phyloP scores from a whole-genome alignment of 2,888 invertebrate species.

The Xestia ashworthii region DNA sequence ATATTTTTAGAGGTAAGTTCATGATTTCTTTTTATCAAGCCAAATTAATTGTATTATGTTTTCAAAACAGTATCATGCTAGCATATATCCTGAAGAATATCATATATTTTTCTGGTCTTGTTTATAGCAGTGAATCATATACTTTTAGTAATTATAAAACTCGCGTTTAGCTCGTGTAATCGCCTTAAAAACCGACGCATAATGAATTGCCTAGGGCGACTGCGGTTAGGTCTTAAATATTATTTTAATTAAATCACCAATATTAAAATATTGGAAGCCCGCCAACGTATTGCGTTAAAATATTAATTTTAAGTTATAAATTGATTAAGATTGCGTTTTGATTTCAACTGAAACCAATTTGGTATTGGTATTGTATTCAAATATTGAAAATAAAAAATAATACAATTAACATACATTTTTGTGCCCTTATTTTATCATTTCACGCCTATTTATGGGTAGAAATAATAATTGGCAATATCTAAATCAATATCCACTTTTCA shows the following conservation, averaged over 20 bases:
- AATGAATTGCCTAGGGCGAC: constrained; percentile 31
- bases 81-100: no score
- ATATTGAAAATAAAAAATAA: constrained; percentile 26
- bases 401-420: neutral
- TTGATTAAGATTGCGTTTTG: constrained; percentile 26
- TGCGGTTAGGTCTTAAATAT: constrained; percentile 45
- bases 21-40: no score
- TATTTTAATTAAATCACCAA: constrained; percentile 46
- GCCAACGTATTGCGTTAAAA: constrained; percentile 46
- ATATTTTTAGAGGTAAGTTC: no score
- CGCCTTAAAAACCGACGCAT: constrained; percentile 26
- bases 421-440: neutral
- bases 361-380: neutral
- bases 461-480: neutral
- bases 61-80: no score
- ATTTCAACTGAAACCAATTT: constrained; percentile 23
- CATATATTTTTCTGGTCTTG: no score
- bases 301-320: constrained; percentile 45
- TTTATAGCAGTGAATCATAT: no score
- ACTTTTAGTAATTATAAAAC: no score
- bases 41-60: no score
- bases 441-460: neutral
- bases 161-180: no score
- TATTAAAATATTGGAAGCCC: constrained; percentile 42
- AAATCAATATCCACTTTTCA: neutral